Evolutionary conservation across 2,113 vertebrate species (phyloP).

Genomic region (Capra hircus): DNA sequence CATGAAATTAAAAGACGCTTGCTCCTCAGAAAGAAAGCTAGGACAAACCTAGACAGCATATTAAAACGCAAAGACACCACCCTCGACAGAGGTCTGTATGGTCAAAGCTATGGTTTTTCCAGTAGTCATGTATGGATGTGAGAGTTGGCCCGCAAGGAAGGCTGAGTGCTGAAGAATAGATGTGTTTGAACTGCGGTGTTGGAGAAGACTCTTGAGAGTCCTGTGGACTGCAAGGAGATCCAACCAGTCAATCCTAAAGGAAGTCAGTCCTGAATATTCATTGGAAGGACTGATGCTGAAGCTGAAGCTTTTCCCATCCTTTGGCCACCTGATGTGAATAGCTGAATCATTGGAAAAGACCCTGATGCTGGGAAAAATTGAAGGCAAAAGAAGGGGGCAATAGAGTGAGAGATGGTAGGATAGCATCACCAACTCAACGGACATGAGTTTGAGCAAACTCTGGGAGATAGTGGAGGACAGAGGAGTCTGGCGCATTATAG

Average conservation of each 20-base stretch:
- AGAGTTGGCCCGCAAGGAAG: background rate
- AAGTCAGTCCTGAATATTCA: background rate
- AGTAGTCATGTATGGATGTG: background rate
- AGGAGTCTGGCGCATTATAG: background rate
- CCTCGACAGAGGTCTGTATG: background rate
- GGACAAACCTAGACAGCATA: background rate
- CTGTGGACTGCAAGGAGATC: background rate
- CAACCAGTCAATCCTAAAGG: background rate
- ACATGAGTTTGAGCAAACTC: background rate
- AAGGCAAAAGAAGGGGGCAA: background rate
- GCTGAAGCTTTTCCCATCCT: background rate
- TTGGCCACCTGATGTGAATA: background rate
- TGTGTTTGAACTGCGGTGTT: background rate
- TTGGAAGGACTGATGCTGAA: background rate
- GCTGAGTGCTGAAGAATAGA: background rate
- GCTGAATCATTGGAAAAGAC: background rate
- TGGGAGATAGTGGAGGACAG: background rate
- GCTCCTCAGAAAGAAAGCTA: background rate
- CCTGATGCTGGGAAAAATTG: background rate
- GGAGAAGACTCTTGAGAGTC: background rate
- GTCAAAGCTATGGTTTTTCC: background rate
- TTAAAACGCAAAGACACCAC: background rate
- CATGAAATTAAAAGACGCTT: background rate
- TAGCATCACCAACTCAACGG: background rate
- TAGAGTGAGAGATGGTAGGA: background rate